Evolutionary conservation across 2,797 vertebrate genomes (phyloP).

Genomic region (Channallabes apus): DNA sequence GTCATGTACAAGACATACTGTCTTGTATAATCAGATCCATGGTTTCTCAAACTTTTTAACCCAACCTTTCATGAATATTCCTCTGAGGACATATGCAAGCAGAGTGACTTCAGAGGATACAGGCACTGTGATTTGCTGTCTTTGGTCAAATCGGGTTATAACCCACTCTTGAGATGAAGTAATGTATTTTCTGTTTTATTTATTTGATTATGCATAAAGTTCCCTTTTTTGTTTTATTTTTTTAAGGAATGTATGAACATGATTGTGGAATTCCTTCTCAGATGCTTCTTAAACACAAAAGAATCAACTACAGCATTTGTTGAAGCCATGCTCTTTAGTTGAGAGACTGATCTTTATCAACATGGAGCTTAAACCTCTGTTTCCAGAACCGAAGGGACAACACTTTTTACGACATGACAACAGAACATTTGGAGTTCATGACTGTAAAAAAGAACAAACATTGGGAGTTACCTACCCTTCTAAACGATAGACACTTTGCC

Average conservation of each 20-base stretch:
- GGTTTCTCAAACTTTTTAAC: constrained; percentile 28
- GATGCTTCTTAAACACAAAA: constrained; percentile 37
- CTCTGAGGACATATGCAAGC: constrained; percentile 36
- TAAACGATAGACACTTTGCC: constrained; percentile 49
- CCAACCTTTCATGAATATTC: constrained; percentile 37
- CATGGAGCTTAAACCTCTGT: constrained; percentile 27
- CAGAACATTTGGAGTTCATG: neutral
- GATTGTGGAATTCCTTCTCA: constrained; percentile 11
- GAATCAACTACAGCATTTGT: constrained; percentile 29
- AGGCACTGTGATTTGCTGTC: constrained; percentile 61
- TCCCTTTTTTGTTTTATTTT: constrained; percentile 46
- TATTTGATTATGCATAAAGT: constrained; percentile 40
- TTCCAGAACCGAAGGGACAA: constrained; percentile 48
- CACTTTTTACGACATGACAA: constrained; percentile 44
- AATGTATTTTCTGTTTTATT: constrained; percentile 52
- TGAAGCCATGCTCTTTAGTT: constrained; percentile 25
- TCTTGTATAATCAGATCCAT: constrained; percentile 47
- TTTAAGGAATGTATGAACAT: constrained; percentile 45
- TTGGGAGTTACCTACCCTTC: constrained; percentile 52
- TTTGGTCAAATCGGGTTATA: constrained; percentile 50
- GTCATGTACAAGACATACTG: constrained; percentile 38
- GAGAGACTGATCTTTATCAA: constrained; percentile 37
- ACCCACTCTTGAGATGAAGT: constrained; percentile 56
- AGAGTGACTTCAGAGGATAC: constrained; percentile 36
- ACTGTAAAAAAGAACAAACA: constrained; percentile 55